A percentile compares a stretch with the other conserved stretches of the same genome.
These are phyloP conservation scores for Anguilla rostrata DNA, from an alignment of 2,113 vertebrate species.

Conservation along the genomic window DNA sequence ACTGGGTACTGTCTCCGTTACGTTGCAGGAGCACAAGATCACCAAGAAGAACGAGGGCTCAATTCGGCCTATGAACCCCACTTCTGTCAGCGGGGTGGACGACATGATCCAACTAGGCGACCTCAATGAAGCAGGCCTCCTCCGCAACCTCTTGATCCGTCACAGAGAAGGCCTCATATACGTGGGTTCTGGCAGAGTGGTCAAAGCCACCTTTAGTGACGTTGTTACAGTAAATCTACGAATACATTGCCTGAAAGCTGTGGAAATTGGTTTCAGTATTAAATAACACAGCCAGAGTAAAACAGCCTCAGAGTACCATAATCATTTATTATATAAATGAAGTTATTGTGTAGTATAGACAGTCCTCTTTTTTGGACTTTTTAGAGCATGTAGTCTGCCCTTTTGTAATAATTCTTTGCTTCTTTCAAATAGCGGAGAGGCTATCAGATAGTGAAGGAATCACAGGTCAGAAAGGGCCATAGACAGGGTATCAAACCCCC, in stretches of 20 bases:
- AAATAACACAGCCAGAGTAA: background rate
- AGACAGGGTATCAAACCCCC: too few relatives aligned
- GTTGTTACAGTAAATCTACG: background rate
- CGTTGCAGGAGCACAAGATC: constrained; percentile 83
- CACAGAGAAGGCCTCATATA: constrained; percentile 89
- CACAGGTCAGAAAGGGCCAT: too few relatives aligned
- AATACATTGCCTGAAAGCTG: background rate
- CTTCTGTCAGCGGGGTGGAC: constrained; percentile 83
- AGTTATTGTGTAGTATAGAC: background rate
- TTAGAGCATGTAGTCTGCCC: too few relatives aligned
- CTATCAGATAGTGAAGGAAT: too few relatives aligned
- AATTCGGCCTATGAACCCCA: constrained; percentile 85
- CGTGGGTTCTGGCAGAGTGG: constrained; percentile 68
- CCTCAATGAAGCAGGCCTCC: constrained; percentile 88
- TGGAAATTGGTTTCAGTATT: background rate
- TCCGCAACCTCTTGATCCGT: constrained; percentile 91
- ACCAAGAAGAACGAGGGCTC: constrained; percentile 59
- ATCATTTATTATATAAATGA: background rate
- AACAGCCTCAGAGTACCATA: background rate
- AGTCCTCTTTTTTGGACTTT: background rate
- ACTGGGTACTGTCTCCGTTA: background rate
- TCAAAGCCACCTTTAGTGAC: background rate
- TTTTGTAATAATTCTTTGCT: too few relatives aligned
- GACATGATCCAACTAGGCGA: constrained; percentile 95
- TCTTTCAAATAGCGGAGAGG: too few relatives aligned